Conservation (phyloP, 2,113 vertebrate species). For the Erinaceus europaeus region DNA sequence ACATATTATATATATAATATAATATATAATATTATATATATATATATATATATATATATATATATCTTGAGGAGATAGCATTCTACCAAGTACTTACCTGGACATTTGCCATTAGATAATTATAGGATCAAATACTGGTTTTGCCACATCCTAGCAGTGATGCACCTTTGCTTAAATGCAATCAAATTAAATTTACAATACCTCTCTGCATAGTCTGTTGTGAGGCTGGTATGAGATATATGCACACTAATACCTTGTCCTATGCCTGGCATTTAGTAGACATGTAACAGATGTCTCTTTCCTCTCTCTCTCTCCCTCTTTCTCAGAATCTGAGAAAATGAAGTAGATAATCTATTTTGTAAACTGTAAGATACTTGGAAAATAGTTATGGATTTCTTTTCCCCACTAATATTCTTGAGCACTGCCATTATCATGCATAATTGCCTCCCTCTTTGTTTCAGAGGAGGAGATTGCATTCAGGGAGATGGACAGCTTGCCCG, state of each 20-base stretch:
- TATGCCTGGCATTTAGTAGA: not conserved
- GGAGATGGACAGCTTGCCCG: not conserved
- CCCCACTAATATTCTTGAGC: not conserved
- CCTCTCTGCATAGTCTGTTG: not conserved
- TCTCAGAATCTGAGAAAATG: not conserved
- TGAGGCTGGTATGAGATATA: not conserved
- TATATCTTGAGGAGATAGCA: not conserved
- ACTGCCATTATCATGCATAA: not conserved
- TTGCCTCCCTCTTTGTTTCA: not conserved
- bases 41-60: too few relatives aligned
- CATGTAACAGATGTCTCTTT: not conserved
- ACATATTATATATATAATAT: too few relatives aligned
- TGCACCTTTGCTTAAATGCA: not conserved
- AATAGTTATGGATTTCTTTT: not conserved
- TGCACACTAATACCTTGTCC: not conserved
- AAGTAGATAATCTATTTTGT: not conserved
- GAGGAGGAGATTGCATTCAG: not conserved
- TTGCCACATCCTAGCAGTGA: not conserved
- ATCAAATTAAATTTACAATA: not conserved
- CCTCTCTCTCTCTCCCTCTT: too few relatives aligned
- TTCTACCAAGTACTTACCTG: not conserved
- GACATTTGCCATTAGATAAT: not conserved
- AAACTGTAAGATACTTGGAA: not conserved
- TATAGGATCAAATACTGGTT: not conserved
- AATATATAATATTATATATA: too few relatives aligned